Conservation (phyloP, 2,888 invertebrate species). For the Sphaerophoria rueppellii region DNA sequence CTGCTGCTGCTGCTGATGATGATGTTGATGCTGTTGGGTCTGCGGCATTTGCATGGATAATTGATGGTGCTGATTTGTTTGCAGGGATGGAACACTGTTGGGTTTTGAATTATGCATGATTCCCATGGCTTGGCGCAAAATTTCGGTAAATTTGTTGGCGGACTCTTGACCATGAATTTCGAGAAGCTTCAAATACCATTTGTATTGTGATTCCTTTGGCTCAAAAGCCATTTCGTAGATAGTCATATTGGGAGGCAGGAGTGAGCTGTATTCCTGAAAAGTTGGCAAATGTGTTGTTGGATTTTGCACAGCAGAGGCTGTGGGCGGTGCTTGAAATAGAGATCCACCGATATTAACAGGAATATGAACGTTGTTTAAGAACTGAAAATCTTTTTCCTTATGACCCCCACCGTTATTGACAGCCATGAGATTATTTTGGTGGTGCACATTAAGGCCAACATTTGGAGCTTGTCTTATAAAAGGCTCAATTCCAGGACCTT, state of each 20-base stretch:
- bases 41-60: constrained; percentile 70
- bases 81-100: constrained; percentile 47
- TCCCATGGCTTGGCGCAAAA: constrained; percentile 80
- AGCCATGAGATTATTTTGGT: constrained; percentile 73
- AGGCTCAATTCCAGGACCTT: constrained; percentile 75
- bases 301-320: constrained; percentile 75
- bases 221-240: constrained; percentile 84
- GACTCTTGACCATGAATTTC: constrained; percentile 84
- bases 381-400: constrained; percentile 84
- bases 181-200: constrained; percentile 84
- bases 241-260: constrained; percentile 84
- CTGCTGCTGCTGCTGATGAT: constrained; percentile 75
- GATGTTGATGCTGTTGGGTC: constrained; percentile 75
- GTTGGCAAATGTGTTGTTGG: constrained; percentile 72
- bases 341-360: constrained; percentile 76
- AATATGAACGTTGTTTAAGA: constrained; percentile 84
- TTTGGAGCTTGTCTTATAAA: constrained; percentile 74
- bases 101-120: constrained; percentile 76
- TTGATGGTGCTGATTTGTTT: constrained; percentile 69
- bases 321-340: constrained; percentile 75
- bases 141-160: constrained; percentile 84
- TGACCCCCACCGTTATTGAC: constrained; percentile 53
- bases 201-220: constrained; percentile 83
- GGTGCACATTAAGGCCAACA: constrained; percentile 74
- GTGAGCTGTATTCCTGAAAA: constrained; percentile 79